Percentiles rank a stretch among this genome's conserved stretches.
Conservation (phyloP, 2,888 invertebrate genomes). For the Pelosia muscerda region DNA sequence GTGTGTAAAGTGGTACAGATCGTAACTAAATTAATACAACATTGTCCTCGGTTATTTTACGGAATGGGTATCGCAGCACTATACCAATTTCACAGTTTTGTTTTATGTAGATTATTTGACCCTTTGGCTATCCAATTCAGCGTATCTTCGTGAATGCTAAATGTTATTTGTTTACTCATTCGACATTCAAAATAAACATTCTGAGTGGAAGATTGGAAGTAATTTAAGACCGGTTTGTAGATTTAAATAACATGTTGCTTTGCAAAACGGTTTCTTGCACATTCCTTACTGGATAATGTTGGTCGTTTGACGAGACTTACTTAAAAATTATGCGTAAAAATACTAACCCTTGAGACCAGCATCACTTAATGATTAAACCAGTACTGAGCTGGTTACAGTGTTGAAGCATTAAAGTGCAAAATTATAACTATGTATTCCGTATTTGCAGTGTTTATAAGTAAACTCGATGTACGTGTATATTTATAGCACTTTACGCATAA, state of each 20-base stretch:
- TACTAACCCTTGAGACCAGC: constrained; percentile 34
- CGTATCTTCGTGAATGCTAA: constrained; percentile 4
- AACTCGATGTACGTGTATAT: constrained; percentile 6
- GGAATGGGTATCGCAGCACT: background rate
- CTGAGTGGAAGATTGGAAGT: constrained; percentile 28
- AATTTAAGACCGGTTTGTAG: constrained; percentile 48
- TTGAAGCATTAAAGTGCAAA: constrained; percentile 27
- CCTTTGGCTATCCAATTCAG: constrained; percentile 4
- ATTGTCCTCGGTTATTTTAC: constrained; percentile 13
- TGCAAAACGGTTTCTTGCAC: constrained; percentile 56
- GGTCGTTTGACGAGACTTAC: constrained; percentile 43
- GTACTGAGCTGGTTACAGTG: constrained; percentile 27
- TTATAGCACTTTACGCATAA: constrained; percentile 12
- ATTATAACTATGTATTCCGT: constrained; percentile 30
- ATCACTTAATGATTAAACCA: constrained; percentile 25
- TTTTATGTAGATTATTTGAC: constrained; percentile 9
- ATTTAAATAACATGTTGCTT: constrained; percentile 46
- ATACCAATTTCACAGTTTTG: constrained; percentile 6
- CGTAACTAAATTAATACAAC: constrained; percentile 11
- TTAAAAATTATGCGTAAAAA: constrained; percentile 33
- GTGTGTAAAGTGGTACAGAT: constrained; percentile 13
- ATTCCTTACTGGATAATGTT: constrained; percentile 64
- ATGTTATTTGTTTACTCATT: constrained; percentile 26
- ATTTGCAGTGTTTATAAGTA: constrained; percentile 22
- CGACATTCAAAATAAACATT: constrained; percentile 36